Base-by-base conservation (phyloP, 2,113 vertebrate species). In the Nesogale talazaci region DNA sequence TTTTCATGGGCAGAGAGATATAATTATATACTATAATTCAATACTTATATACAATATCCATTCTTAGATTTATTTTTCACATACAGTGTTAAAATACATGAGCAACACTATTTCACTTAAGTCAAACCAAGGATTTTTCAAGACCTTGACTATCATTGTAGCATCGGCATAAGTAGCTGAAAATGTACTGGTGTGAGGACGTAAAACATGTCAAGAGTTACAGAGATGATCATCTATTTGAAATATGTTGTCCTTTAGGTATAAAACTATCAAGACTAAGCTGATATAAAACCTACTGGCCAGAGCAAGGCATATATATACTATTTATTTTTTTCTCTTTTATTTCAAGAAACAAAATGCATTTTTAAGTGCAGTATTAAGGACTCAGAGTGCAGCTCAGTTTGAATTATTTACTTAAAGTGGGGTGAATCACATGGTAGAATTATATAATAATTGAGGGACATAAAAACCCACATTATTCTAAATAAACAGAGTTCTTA, bases 251-350 rank as follows among this genome's bases (percentile, higher is more conserved):
- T 72, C 86, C 29, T 90, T 94, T 88, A 59, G 65, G 29, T 88
- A 94, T 96, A 96, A 96, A 95, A 89, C 95, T 94, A 94, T 96
- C 94, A 95, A 94, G 72, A 89, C 4, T 74, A 94, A 78, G 14
- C 59, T 95, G 83, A 95, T 88, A 94, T 83, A 95, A 92, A 94
- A 83, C 65, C 57, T 72, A 80, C 25, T 82, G 89, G 20, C 82
- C 91, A 23, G 25, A 86, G 70, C 85, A 93, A 88, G 2, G 65
- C 52, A 52, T 22, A 65, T 56, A 92, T 27, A 86, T 6, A 8
- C 84, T 76, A 38, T 91, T 91, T 81, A 79, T 95, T 94, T 94
- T 6, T 61, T 61, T 61, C 59, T 61, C 59, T 61, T 61, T 61
- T 61, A 20, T 81, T 92, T 74, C 80, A 93, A 83, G 79, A 84